A percentile compares a stretch with the other conserved stretches of the same genome.
phyloP scores from a whole-genome alignment of 2,888 invertebrate genomes.

The Caenorhabditis panamensis region DNA sequence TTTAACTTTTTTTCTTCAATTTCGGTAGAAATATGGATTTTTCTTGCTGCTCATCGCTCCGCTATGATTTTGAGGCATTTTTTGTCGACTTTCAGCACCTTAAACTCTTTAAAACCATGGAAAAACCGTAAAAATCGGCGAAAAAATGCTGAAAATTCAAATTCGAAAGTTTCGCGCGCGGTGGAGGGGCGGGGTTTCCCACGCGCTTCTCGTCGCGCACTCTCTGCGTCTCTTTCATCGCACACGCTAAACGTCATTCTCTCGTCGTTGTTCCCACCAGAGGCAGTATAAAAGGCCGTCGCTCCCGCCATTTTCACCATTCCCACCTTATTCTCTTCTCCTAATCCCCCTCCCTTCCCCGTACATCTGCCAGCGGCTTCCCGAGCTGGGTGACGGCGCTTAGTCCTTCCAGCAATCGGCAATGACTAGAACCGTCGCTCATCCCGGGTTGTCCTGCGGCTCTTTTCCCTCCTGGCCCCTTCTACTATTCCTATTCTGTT shows the following conservation, averaged over 20 bases:
- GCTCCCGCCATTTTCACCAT: slow-evolving; percentile 21
- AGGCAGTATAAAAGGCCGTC: slow-evolving; percentile 42
- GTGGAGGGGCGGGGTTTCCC: slow-evolving; percentile 63
- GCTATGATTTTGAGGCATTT: too few species aligned
- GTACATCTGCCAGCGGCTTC: slow-evolving; percentile 1
- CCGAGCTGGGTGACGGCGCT: slow-evolving; percentile 51
- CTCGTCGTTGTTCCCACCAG: slow-evolving; percentile 52
- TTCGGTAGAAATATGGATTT: too few species aligned
- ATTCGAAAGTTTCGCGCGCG: slow-evolving; percentile 31
- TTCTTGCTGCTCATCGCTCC: too few species aligned
- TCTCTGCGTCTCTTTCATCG: slow-evolving; percentile 40
- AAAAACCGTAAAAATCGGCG: too few species aligned
- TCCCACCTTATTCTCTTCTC: background rate
- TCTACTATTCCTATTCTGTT: background rate
- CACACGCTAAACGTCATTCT: slow-evolving; percentile 2
- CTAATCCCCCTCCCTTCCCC: background rate
- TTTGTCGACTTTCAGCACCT: too few species aligned
- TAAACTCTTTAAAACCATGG: too few species aligned
- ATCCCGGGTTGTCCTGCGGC: slow-evolving; percentile 25
- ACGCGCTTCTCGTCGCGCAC: background rate
- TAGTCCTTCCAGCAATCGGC: slow-evolving; percentile 51
- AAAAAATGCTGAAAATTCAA: background rate
- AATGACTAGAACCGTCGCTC: slow-evolving; percentile 65
- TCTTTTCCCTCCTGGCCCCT: background rate
- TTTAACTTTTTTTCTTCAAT: too few species aligned